These are phyloP conservation scores for Drosophila mojavensis DNA, from an alignment of 1,140 invertebrate species.

Conservation along the genomic window DNA sequence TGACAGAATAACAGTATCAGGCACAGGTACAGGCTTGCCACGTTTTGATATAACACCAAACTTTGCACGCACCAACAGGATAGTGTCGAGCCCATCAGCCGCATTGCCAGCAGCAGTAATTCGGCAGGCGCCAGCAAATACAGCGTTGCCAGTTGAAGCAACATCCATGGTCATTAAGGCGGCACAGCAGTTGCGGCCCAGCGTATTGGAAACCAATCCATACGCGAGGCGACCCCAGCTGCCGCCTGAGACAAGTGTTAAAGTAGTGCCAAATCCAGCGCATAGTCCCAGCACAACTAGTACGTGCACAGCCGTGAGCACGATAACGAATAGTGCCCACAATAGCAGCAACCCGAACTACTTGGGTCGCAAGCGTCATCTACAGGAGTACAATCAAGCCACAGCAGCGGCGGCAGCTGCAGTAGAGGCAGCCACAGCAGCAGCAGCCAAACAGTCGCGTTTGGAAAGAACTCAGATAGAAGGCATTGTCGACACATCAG, in stretches of 20 bases:
- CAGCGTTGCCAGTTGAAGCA: neutral
- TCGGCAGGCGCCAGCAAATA: neutral
- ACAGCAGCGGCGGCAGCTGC: conserved; percentile 29
- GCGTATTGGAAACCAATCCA: conserved; percentile 45
- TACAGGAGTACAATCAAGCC: conserved; percentile 74
- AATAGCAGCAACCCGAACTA: conserved; percentile 74
- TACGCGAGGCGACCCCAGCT: conserved; percentile 38
- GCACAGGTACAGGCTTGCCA: conserved; percentile 64
- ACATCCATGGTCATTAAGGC: conserved; percentile 36
- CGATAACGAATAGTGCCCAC: conserved; percentile 35
- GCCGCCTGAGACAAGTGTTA: conserved; percentile 56
- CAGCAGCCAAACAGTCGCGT: conserved; percentile 49
- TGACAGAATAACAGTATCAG: conserved; percentile 29
- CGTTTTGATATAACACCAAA: conserved; percentile 87
- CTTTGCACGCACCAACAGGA: conserved; percentile 83
- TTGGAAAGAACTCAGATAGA: conserved; percentile 30
- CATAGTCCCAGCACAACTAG: conserved; percentile 4
- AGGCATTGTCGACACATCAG: conserved; percentile 31
- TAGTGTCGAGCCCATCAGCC: neutral
- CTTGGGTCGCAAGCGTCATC: conserved; percentile 69
- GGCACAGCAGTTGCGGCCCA: conserved; percentile 39
- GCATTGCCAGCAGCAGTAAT: conserved; percentile 7
- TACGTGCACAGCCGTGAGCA: neutral
- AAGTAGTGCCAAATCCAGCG: conserved; percentile 1
- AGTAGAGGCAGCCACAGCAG: conserved; percentile 1